These are phyloP conservation scores for Lepidostoma basale DNA, from an alignment of 1,140 invertebrate genomes.

Conservation along the genomic window DNA sequence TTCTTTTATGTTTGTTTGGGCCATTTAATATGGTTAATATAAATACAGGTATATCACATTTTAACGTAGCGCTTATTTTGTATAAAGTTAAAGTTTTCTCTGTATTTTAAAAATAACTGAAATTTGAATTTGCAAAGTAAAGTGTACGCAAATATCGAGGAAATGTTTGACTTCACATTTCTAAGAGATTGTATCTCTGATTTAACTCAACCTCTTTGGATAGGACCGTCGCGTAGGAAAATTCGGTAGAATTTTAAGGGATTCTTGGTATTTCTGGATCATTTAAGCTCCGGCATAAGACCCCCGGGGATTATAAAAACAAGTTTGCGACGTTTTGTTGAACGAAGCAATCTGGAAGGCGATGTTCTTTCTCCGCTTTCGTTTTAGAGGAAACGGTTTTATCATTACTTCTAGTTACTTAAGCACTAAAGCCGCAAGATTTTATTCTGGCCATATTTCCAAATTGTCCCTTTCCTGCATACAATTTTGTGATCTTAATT, in stretches of 20 bases:
- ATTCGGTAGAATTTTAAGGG: slow-evolving; percentile 43
- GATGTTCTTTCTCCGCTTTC: slow-evolving; percentile 39
- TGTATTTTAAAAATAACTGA: too few species aligned
- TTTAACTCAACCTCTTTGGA: not conserved
- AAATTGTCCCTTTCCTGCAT: slow-evolving; percentile 18
- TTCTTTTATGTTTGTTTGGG: too few species aligned
- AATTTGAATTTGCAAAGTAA: too few species aligned
- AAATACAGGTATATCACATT: too few species aligned
- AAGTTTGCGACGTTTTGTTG: slow-evolving; percentile 44
- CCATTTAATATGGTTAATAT: too few species aligned
- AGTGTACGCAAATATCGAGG: too few species aligned
- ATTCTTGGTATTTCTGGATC: slow-evolving; percentile 46
- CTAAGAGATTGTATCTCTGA: too few species aligned
- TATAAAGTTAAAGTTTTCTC: too few species aligned
- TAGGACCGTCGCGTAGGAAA: slow-evolving; percentile 15
- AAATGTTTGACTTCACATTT: too few species aligned
- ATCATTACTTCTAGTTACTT: slow-evolving; percentile 31
- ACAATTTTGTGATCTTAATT: slow-evolving; percentile 24
- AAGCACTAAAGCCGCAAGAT: slow-evolving; percentile 22
- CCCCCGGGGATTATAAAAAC: slow-evolving; percentile 47
- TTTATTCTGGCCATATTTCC: slow-evolving; percentile 27
- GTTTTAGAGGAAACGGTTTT: slow-evolving; percentile 3
- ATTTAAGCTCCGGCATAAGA: slow-evolving; percentile 42
- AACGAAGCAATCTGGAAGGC: slow-evolving; percentile 42
- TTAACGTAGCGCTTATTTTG: too few species aligned